A percentile compares a stretch with the other conserved stretches of the same genome.
Evolutionary conservation across 1,140 invertebrate species (phyloP).

Genomic region (Euura lappo): DNA sequence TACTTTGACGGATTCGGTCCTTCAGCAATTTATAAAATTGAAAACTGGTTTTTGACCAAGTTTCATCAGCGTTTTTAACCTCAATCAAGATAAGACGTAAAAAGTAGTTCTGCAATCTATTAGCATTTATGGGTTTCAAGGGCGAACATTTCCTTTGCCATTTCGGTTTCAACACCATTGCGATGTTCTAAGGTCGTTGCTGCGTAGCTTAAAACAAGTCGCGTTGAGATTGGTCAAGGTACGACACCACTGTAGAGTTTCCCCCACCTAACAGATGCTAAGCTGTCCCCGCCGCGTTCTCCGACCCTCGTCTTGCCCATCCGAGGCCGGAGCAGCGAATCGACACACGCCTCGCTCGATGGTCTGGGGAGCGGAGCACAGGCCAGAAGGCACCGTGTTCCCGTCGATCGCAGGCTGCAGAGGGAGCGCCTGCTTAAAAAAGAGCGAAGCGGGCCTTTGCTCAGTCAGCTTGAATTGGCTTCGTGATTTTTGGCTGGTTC

Average conservation of each 20-base stretch:
- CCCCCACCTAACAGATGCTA: not conserved
- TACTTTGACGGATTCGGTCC: no score
- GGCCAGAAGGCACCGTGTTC: not conserved
- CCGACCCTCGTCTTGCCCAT: not conserved
- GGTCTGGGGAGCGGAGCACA: not conserved
- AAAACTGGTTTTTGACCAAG: no score
- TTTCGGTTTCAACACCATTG: slow-evolving; percentile 41
- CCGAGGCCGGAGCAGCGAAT: no score
- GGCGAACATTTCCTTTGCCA: slow-evolving; percentile 21
- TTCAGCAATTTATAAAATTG: no score
- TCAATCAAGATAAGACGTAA: no score
- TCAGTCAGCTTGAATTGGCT: no score
- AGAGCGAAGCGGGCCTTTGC: no score
- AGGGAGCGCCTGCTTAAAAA: not conserved
- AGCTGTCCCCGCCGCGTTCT: slow-evolving; percentile 14
- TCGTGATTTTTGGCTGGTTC: no score
- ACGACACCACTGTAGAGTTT: slow-evolving; percentile 49
- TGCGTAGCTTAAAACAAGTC: slow-evolving; percentile 59
- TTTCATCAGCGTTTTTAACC: no score
- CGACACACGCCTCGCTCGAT: not conserved
- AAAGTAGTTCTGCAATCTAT: no score
- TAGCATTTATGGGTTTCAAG: no score
- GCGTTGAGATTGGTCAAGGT: slow-evolving; percentile 61
- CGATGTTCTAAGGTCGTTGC: slow-evolving; percentile 49
- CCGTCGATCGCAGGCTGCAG: not conserved